phyloP scores from a whole-genome alignment of 2,888 invertebrate species.

The Silvanus unidentatus region DNA sequence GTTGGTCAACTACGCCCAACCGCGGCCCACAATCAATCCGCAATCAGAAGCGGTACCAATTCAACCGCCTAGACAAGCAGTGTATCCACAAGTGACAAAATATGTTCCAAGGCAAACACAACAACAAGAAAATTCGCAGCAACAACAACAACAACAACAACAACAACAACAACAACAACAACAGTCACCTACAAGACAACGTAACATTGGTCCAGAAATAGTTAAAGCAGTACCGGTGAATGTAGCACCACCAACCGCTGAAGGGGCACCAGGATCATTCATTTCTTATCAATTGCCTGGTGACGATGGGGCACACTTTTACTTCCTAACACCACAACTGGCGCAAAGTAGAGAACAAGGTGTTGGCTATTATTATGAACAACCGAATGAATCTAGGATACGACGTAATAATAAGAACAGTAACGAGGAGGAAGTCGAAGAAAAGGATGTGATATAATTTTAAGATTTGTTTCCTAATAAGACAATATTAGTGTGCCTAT shows the following conservation, averaged over 20 bases:
- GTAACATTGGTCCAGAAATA: conserved; percentile 23
- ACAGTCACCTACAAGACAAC: neutral
- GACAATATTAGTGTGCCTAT: conserved; percentile 21
- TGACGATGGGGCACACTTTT: conserved; percentile 71
- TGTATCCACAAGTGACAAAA: conserved; percentile 28
- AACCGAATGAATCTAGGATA: conserved; percentile 26
- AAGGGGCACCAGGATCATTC: conserved; percentile 49
- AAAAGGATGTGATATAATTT: no score
- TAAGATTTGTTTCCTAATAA: no score
- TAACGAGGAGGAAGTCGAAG: conserved; percentile 1
- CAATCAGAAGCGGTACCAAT: conserved; percentile 55
- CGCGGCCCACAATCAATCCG: conserved; percentile 62
- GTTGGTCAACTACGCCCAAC: conserved; percentile 63
- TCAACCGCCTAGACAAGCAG: conserved; percentile 1
- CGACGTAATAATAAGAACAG: conserved; percentile 23
- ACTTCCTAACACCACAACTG: conserved; percentile 69
- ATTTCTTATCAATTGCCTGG: conserved; percentile 70
- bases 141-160: conserved; percentile 1
- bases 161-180: conserved; percentile 8
- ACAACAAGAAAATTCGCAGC: conserved; percentile 8
- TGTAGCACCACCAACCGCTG: conserved; percentile 39
- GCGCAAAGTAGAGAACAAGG: conserved; percentile 42
- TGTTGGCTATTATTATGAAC: conserved; percentile 35
- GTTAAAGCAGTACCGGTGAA: conserved; percentile 36
- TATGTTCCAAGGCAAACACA: conserved; percentile 21